phyloP scores from a whole-genome alignment of 2,113 vertebrate species.

The Percopsis transmontana region DNA sequence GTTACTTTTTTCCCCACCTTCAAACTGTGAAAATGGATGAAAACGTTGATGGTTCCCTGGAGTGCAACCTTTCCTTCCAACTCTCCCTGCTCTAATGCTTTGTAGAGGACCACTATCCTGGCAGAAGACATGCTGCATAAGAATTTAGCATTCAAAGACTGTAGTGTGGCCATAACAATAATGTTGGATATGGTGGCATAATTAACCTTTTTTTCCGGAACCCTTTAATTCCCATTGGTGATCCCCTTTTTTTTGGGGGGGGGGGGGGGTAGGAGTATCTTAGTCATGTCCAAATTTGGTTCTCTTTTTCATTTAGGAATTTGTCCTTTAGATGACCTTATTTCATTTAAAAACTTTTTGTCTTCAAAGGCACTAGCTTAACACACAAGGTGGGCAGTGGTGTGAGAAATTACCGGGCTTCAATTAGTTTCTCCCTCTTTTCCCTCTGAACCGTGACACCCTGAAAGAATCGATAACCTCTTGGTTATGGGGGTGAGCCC shows the following conservation, averaged over 20 bases:
- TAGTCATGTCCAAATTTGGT: slow-evolving; percentile 12
- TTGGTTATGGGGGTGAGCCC: slow-evolving; percentile 34
- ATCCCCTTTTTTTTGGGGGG: not conserved
- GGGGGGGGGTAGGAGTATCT: not conserved
- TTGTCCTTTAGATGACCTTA: slow-evolving; percentile 56
- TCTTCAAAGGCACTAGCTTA: slow-evolving; percentile 42
- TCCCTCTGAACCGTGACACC: slow-evolving; percentile 31
- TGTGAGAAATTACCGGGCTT: slow-evolving; percentile 56
- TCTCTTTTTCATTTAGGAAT: slow-evolving; percentile 19
- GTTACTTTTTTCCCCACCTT: slow-evolving; percentile 1
- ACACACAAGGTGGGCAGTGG: slow-evolving; percentile 42
- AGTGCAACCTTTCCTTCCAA: not conserved
- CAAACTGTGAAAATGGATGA: slow-evolving; percentile 4
- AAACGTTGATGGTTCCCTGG: not conserved
- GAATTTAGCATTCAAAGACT: not conserved
- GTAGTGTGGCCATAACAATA: not conserved
- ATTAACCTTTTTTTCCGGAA: not conserved
- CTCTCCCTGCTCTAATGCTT: not conserved
- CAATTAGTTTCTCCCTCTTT: slow-evolving; percentile 39
- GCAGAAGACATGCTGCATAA: not conserved
- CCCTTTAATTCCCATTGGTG: slow-evolving; percentile 1
- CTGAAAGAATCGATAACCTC: slow-evolving; percentile 55
- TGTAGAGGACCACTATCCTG: not conserved
- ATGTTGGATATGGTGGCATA: not conserved
- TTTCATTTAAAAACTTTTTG: slow-evolving; percentile 35